A percentile compares a stretch with the other conserved stretches of the same genome.
Evolutionary conservation across 2,888 invertebrate genomes (phyloP).

Genomic region (Megalurothrips usitatus): DNA sequence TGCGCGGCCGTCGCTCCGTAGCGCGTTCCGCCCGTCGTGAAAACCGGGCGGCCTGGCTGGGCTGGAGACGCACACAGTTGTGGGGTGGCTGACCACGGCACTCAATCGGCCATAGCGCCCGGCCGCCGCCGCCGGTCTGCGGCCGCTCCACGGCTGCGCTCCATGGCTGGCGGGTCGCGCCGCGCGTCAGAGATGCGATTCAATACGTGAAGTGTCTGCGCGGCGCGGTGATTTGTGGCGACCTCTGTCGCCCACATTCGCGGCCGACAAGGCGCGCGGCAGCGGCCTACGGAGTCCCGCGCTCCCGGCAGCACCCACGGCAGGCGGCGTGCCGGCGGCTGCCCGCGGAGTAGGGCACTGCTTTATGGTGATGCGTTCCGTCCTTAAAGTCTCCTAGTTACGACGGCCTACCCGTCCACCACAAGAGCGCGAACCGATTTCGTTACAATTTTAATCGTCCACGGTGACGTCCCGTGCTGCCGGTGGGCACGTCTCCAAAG

Average conservation of each 20-base stretch:
- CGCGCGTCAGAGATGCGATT: too few relatives aligned
- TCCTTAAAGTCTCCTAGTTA: not conserved
- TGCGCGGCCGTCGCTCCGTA: not conserved
- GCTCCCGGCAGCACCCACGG: too few relatives aligned
- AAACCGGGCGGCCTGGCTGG: too few relatives aligned
- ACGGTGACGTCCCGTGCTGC: not conserved
- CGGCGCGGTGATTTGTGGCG: not conserved
- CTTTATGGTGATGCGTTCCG: slow-evolving; percentile 18
- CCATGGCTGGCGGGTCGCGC: too few relatives aligned
- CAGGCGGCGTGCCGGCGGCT: too few relatives aligned
- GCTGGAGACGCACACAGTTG: too few relatives aligned
- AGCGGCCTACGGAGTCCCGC: not conserved
- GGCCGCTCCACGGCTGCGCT: too few relatives aligned
- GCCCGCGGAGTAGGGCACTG: not conserved
- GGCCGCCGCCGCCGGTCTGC: too few relatives aligned
- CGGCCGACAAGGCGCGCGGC: not conserved
- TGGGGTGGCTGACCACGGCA: too few relatives aligned
- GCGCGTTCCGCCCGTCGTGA: too few relatives aligned
- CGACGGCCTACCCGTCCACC: not conserved
- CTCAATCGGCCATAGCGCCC: too few relatives aligned
- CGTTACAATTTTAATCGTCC: slow-evolving; percentile 18
- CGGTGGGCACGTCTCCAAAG: not conserved
- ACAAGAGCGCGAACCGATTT: slow-evolving; percentile 8
- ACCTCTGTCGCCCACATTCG: not conserved
- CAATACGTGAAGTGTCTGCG: not conserved